Conservation (phyloP, 1,140 invertebrate genomes). For the Lepidurus couesii region DNA sequence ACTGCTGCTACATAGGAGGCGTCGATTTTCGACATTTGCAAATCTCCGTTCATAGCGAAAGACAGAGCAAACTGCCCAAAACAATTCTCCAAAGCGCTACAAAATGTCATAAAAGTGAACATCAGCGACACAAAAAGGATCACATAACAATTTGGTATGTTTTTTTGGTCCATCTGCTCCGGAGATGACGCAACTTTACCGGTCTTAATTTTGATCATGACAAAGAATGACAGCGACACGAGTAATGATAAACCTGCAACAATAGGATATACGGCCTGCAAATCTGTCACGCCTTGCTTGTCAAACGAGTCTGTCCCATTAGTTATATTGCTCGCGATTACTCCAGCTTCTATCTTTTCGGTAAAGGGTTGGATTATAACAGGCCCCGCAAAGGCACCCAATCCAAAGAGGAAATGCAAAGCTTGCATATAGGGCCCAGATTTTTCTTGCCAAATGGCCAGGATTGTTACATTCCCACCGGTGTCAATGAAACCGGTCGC, state of each 20-base stretch:
- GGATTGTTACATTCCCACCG: conserved; percentile 51
- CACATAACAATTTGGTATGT: not conserved
- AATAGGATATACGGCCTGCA: not conserved
- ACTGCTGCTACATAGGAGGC: conserved; percentile 46
- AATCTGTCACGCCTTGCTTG: not conserved
- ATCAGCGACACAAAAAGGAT: not conserved
- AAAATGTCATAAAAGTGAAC: not conserved
- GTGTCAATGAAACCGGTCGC: conserved; percentile 47
- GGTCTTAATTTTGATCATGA: not conserved
- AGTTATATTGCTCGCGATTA: not conserved
- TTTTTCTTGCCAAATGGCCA: conserved; percentile 49
- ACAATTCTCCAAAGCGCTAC: not conserved
- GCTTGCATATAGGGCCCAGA: conserved; percentile 51
- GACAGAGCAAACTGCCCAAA: conserved; percentile 48
- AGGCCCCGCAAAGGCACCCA: conserved; percentile 52
- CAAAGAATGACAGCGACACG: not conserved
- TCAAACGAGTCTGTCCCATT: not conserved
- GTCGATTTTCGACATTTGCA: conserved; percentile 41
- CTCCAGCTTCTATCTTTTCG: not conserved
- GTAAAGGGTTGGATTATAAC: conserved; percentile 49
- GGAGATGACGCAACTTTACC: not conserved
- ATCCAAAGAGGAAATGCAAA: conserved; percentile 52
- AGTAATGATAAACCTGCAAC: not conserved
- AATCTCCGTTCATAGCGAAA: conserved; percentile 43
- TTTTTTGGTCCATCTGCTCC: not conserved